These are phyloP conservation scores for Aspidiotus rigidus DNA, from an alignment of 2,888 invertebrate species.

Conservation along the genomic window DNA sequence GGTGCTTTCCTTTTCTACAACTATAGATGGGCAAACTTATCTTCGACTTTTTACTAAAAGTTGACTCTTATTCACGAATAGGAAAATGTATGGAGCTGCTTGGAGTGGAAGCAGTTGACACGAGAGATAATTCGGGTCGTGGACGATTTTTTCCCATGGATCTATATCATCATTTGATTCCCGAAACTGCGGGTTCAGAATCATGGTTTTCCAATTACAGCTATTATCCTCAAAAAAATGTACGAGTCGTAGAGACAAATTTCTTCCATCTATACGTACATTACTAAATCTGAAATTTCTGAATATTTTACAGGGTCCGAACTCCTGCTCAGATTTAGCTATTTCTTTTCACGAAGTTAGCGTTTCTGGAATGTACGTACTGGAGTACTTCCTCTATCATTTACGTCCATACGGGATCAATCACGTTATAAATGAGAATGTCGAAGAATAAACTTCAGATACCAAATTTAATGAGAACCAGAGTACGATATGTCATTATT, in stretches of 20 bases:
- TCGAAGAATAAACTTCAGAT: no score
- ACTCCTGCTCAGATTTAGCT: constrained; percentile 86
- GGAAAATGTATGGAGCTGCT: constrained; percentile 69
- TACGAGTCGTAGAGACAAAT: constrained; percentile 42
- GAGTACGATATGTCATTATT: no score
- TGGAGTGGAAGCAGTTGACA: constrained; percentile 78
- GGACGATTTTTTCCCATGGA: constrained; percentile 91
- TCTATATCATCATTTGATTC: constrained; percentile 85
- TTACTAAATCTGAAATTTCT: no score
- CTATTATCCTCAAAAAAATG: constrained; percentile 83
- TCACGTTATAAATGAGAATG: constrained; percentile 32
- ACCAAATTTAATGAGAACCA: no score
- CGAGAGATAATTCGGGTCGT: constrained; percentile 70
- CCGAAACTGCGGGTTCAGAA: constrained; percentile 63
- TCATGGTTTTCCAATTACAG: constrained; percentile 94
- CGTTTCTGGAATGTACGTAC: constrained; percentile 85
- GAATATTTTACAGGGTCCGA: constrained; percentile 56
- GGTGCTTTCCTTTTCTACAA: constrained; percentile 46
- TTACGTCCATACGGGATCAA: constrained; percentile 52
- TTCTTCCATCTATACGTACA: background rate
- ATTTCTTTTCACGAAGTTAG: constrained; percentile 88
- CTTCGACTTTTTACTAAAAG: no score
- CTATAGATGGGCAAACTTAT: background rate
- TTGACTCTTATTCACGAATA: constrained; percentile 38
- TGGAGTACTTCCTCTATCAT: constrained; percentile 92